These are phyloP conservation scores for Mycetomoellerius zeteki DNA, from an alignment of 1,140 invertebrate genomes.

Conservation along the genomic window DNA sequence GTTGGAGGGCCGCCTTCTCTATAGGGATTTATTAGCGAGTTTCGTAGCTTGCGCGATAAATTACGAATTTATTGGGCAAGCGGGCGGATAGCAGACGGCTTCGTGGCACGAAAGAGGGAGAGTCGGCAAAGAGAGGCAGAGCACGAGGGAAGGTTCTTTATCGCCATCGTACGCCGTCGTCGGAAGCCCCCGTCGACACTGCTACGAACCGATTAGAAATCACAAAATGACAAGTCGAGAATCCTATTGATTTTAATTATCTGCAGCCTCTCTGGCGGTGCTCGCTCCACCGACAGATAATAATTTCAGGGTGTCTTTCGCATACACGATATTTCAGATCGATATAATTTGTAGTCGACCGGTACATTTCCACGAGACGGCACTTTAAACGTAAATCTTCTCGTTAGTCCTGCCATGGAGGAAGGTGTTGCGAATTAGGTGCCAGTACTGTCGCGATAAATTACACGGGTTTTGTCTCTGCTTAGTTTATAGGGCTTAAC, in stretches of 20 bases:
- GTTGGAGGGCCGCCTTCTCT: slow-evolving; percentile 43
- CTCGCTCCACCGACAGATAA: not conserved
- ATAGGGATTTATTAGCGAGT: slow-evolving; percentile 64
- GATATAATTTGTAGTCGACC: slow-evolving; percentile 59
- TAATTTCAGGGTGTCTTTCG: slow-evolving; percentile 16
- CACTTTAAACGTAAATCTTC: slow-evolving; percentile 34
- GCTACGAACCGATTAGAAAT: slow-evolving; percentile 55
- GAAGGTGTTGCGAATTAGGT: slow-evolving; percentile 66
- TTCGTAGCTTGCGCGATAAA: slow-evolving; percentile 72
- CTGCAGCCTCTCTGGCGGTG: not conserved
- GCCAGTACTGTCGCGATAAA: slow-evolving; percentile 57
- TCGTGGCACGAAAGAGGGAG: slow-evolving; percentile 11
- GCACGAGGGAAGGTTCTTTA: slow-evolving; percentile 43
- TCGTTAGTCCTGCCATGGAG: slow-evolving; percentile 28
- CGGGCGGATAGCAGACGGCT: slow-evolving; percentile 5
- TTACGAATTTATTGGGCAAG: slow-evolving; percentile 71
- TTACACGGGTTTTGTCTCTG: slow-evolving; percentile 53
- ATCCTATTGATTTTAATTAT: slow-evolving; percentile 73
- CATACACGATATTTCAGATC: slow-evolving; percentile 37
- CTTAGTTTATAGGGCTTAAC: slow-evolving; percentile 46
- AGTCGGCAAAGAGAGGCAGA: slow-evolving; percentile 14
- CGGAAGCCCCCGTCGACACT: not conserved
- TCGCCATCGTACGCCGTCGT: slow-evolving; percentile 9
- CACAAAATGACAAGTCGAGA: slow-evolving; percentile 58
- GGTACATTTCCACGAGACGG: slow-evolving; percentile 33